Percentiles rank a stretch among this genome's conserved stretches.
phyloP scores from a whole-genome alignment of 2,797 vertebrate species.

The Rhabdomys pumilio region DNA sequence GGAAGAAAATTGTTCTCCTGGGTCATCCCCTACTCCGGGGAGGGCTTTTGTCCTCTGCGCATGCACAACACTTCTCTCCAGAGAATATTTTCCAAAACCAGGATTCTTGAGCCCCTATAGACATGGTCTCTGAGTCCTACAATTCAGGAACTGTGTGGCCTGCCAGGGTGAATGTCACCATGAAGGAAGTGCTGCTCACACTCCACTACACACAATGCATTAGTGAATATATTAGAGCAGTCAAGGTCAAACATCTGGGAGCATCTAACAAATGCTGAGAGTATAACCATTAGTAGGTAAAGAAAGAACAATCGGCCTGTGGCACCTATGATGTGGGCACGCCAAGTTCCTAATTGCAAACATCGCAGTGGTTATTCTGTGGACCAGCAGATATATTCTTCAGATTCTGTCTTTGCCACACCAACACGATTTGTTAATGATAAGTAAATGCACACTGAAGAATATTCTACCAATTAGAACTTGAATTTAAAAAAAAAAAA shows the following conservation, averaged over 20 bases:
- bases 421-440: neutral
- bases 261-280: neutral
- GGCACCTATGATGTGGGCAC: neutral
- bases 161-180: no score
- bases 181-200: fast-evolving
- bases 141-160: neutral
- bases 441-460: neutral
- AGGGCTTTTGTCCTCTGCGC: neutral
- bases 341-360: neutral
- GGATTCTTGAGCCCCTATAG: neutral
- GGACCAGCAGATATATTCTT: neutral
- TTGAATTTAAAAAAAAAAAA: neutral
- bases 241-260: neutral
- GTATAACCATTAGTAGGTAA: no score
- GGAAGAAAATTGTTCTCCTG: neutral
- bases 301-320: fast-evolving
- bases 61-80: neutral
- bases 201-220: fast-evolving
- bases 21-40: neutral
- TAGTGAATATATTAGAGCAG: neutral
- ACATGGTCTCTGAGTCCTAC: neutral
- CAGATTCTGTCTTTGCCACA: neutral
- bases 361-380: fast-evolving
- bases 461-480: neutral
- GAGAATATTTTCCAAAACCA: neutral